Percentiles rank a stretch among this genome's conserved stretches.
These are phyloP conservation scores for Kryptolebias ocellatus DNA, from an alignment of 2,797 vertebrate genomes.

Conservation along the genomic window DNA sequence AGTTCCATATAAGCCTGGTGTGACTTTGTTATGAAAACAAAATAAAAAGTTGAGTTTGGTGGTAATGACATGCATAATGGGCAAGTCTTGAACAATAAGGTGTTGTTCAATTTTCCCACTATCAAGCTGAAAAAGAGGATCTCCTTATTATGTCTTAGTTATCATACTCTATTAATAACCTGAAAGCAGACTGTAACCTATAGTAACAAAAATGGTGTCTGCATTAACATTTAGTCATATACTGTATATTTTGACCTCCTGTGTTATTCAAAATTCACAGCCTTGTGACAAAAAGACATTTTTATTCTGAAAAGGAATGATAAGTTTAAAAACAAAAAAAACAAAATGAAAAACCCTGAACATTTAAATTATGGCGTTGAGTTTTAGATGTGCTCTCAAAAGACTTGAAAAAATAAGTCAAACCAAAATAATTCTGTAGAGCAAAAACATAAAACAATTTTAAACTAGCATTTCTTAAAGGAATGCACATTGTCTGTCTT, in stretches of 20 bases:
- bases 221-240: not conserved
- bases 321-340: too few species aligned
- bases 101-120: constrained; percentile 59
- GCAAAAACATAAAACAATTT: too few species aligned
- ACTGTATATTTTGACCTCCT: not conserved
- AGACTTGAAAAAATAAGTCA: too few species aligned
- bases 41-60: constrained; percentile 44
- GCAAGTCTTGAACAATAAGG: constrained; percentile 58
- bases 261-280: not conserved
- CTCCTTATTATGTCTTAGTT: constrained; percentile 43
- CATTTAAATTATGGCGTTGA: too few species aligned
- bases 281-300: not conserved
- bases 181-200: constrained; percentile 35
- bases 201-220: constrained; percentile 27
- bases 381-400: too few species aligned
- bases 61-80: constrained; percentile 57
- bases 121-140: constrained; percentile 49
- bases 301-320: too few species aligned
- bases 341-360: too few species aligned
- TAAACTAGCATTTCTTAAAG: too few species aligned
- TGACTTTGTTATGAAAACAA: constrained; percentile 39
- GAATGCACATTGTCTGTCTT: too few species aligned
- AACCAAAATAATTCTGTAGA: too few species aligned
- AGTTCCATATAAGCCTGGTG: constrained; percentile 27
- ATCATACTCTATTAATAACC: constrained; percentile 49